Base-by-base conservation (phyloP, 2,888 invertebrate species). In the Leptodirus hochenwartii region DNA sequence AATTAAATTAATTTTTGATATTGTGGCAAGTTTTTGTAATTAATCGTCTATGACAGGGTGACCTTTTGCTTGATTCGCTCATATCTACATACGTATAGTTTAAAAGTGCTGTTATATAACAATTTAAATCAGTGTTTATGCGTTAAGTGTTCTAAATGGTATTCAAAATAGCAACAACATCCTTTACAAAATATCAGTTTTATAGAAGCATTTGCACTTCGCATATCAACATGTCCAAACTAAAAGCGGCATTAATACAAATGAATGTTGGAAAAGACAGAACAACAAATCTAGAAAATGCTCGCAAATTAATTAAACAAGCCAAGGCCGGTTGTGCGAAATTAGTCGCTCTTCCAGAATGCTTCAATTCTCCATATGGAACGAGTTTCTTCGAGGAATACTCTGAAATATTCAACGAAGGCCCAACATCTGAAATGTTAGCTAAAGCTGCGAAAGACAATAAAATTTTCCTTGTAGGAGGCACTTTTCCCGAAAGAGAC, bases 301-400 rank as follows among this genome's bases (percentile, higher is more conserved):
- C 87, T 1, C 56, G 72, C 0, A 59, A 61, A 24, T 65, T 76
- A 38, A 78, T 93, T 32, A 60, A 66, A 34, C 61, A 68, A 36
- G 85, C 87, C 1, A 49, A 45, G 38, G 72, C 73, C 37, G 53
- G 63, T 29, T 56, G 64, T 29, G 74, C 78, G 1, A 61, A 71
- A 24, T 42, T 82, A 15, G 56, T 81, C 14, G 65, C 68, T 1
- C 51, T 82, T 4, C 80, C 82, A 6, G 95, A 95, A 56, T 91
- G 88, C 50, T 95, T 93, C 47, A 95, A 93, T 51, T 81, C 82
- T 10, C 93, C 93, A 0, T 93, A 93, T 54, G 93, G 91, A 32
- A 77, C 77, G 27, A 64, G 71, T 41, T 80, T 71, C 52, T 91
- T 93, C 50, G 59, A 68, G 0, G 69, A 85, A 43, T 87, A 87